Evolutionary conservation across 2,888 invertebrate genomes (phyloP).

Genomic region (Penaeus monodon): DNA sequence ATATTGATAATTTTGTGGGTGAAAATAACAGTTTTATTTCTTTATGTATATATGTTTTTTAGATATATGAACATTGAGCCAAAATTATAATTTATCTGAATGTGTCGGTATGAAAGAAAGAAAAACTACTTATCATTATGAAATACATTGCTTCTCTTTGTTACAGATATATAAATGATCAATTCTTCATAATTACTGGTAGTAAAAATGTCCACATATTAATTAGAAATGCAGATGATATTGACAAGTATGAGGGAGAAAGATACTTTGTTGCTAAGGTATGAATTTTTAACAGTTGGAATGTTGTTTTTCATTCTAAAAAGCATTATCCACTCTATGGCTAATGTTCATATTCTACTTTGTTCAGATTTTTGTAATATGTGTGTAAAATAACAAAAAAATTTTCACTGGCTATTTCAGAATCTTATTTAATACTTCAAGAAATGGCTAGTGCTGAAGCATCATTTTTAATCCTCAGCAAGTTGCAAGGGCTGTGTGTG

Average conservation of each 20-base stretch:
- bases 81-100: no score
- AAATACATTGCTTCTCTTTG: no score
- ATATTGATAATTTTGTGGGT: no score
- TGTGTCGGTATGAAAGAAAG: no score
- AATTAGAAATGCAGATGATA: constrained; percentile 67
- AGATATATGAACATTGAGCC: no score
- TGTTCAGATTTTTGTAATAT: neutral
- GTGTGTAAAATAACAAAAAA: neutral
- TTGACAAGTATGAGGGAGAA: constrained; percentile 48
- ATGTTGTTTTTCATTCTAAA: neutral
- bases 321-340: neutral
- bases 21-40: no score
- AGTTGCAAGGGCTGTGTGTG: constrained; percentile 24
- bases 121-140: no score
- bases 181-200: constrained; percentile 67
- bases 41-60: no score
- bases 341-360: neutral
- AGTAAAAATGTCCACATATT: constrained; percentile 72
- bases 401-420: neutral
- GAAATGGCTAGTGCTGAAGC: neutral
- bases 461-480: constrained; percentile 13
- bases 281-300: neutral
- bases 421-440: neutral
- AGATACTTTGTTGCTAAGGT: constrained; percentile 40
- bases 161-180: constrained; percentile 47